A percentile compares a stretch with the other conserved stretches of the same genome.
Conservation (phyloP, 2,113 vertebrate species). For the Baryphthengus martii region DNA sequence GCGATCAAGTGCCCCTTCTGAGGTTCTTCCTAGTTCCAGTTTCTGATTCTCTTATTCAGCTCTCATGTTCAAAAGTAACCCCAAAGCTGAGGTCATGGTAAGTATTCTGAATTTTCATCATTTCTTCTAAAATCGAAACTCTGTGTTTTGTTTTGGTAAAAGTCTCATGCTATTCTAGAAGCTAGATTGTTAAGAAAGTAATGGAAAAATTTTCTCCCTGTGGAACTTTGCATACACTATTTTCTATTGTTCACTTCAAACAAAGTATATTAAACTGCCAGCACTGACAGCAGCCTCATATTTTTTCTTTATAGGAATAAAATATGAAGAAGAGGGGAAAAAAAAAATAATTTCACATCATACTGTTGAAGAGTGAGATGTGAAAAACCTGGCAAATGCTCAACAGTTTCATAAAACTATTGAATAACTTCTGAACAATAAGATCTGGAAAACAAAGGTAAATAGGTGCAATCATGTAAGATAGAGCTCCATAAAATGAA, state of each 20-base stretch:
- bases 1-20: neutral
- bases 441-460: neutral
- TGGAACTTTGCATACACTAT: neutral
- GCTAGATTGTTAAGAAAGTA: neutral
- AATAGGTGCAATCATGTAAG: neutral
- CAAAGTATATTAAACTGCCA: neutral
- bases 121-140: neutral
- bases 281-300: neutral
- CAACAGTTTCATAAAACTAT: neutral
- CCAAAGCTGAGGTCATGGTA: neutral
- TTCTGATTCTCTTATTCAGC: neutral
- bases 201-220: neutral
- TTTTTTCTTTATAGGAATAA: slow-evolving; percentile 12
- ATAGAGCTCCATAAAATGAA: neutral
- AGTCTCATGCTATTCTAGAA: neutral
- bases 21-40: neutral
- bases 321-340: neutral
- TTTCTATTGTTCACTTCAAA: neutral
- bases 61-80: neutral
- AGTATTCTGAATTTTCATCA: neutral
- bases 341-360: neutral
- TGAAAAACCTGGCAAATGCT: neutral
- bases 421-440: neutral
- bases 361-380: neutral
- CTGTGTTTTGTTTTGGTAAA: neutral